Evolutionary conservation across 2,113 vertebrate genomes (phyloP), one percentile per base, ranked within the genome.

Genomic region (Mirza zaza): DNA sequence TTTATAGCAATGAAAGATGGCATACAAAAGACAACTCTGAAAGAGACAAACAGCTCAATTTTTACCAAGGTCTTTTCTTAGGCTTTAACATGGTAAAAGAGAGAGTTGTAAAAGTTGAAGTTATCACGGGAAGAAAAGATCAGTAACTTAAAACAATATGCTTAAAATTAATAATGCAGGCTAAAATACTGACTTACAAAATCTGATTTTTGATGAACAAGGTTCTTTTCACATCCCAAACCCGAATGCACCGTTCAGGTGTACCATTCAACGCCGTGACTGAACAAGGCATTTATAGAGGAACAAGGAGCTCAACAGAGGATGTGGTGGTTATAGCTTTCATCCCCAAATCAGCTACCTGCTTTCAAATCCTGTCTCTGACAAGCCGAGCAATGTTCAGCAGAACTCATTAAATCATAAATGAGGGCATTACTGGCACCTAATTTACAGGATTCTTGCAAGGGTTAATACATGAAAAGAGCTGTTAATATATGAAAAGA

Each of bases 1-100:
- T 93, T 87, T 95, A 95, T 65, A 84, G 90, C 75, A 87, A 67
- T 92, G 90, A 95, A 96, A 83, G 79, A 97, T 96, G 96, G 91
- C 73, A 95, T 80, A 61, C 90, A 90, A 91, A 97, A 87, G 94
- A 95, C 84, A 91, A 55, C 17, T 89, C 79, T 81, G 92, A 96
- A 91, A 88, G 88, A 90, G 84, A 97, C 27, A 27, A 90, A 95
- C 71, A 90, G 73, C 32, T 89, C 83, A 93, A 25, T 90, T 91
- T 96, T 94, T 91, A 93, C 59, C 57, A 73, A 88, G 73, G 9
- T 77, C 71, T 98, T 96, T 93, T 92, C 77, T 88, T 92, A 73
- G 63, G 67, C 52, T 84, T 87, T 91, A 90, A 55, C 21, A 71
- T 87, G 52, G 59, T 89, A 17, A 96, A 97, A 95, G 91, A 95